Conservation (phyloP, 2,113 vertebrate genomes). For the Lethenteron camtschaticum region DNA sequence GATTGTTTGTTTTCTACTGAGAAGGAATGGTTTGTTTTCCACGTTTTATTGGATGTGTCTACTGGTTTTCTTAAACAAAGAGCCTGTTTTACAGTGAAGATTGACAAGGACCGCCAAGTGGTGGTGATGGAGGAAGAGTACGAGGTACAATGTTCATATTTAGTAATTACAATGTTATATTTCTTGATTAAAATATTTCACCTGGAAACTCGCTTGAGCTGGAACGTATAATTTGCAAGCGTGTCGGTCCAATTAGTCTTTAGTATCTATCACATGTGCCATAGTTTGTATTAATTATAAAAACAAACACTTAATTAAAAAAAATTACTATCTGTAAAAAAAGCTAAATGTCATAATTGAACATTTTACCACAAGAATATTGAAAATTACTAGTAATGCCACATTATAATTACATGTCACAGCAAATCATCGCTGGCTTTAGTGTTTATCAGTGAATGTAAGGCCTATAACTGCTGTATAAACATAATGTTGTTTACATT, state of each 20-base stretch:
- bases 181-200: not conserved
- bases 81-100: slow-evolving; percentile 47
- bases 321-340: not conserved
- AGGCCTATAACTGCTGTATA: too few relatives aligned
- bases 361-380: not conserved
- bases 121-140: slow-evolving; percentile 81
- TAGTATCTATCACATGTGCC: not conserved
- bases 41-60: slow-evolving; percentile 12
- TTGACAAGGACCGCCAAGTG: slow-evolving; percentile 70
- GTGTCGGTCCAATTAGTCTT: too few relatives aligned
- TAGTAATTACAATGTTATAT: not conserved
- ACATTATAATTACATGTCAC: too few relatives aligned
- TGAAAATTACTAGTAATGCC: not conserved
- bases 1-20: not conserved
- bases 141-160: slow-evolving; percentile 33
- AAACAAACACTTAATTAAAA: not conserved
- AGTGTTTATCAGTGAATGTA: too few relatives aligned
- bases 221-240: too few relatives aligned
- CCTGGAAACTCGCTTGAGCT: not conserved
- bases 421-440: too few relatives aligned
- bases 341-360: not conserved
- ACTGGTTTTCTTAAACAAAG: too few relatives aligned
- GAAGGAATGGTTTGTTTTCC: not conserved
- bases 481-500: too few relatives aligned
- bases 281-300: not conserved